Evolutionary conservation across 2,113 vertebrate species (phyloP).

Genomic region (Ondatra zibethicus): DNA sequence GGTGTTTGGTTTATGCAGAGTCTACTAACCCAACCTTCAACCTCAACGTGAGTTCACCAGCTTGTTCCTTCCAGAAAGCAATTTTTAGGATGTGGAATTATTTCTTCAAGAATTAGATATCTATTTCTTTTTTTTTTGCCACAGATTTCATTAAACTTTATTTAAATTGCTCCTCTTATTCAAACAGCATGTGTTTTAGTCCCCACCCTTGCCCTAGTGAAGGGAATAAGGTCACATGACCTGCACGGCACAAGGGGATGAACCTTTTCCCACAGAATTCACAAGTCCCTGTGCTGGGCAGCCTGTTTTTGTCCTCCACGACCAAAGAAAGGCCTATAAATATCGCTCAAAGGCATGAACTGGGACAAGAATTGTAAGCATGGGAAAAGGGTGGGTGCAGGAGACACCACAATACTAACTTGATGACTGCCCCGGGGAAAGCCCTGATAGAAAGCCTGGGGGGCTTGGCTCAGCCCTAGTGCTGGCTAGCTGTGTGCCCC

Average conservation of each 20-base stretch:
- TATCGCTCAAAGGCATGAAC: neutral
- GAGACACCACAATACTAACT: neutral
- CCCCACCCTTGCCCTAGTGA: neutral
- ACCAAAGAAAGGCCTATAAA: neutral
- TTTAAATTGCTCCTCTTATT: neutral
- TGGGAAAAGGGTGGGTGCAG: too few species aligned
- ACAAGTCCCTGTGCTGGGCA: fast-evolving
- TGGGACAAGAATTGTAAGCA: neutral
- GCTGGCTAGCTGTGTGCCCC: neutral
- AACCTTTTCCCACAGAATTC: fast-evolving
- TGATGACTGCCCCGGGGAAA: neutral
- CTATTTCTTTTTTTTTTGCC: neutral
- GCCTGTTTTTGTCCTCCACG: too few species aligned
- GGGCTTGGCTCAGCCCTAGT: neutral
- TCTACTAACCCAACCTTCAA: neutral
- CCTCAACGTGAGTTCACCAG: neutral
- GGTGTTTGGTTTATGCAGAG: neutral
- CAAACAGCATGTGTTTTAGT: neutral
- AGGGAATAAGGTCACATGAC: neutral
- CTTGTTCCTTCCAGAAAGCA: neutral
- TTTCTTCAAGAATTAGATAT: neutral
- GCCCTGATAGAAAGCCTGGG: neutral
- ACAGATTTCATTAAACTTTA: neutral
- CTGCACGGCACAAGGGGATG: fast-evolving
- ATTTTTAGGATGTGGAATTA: neutral